Evolutionary conservation across 2,113 vertebrate genomes (phyloP).

Genomic region (Python bivittatus): DNA sequence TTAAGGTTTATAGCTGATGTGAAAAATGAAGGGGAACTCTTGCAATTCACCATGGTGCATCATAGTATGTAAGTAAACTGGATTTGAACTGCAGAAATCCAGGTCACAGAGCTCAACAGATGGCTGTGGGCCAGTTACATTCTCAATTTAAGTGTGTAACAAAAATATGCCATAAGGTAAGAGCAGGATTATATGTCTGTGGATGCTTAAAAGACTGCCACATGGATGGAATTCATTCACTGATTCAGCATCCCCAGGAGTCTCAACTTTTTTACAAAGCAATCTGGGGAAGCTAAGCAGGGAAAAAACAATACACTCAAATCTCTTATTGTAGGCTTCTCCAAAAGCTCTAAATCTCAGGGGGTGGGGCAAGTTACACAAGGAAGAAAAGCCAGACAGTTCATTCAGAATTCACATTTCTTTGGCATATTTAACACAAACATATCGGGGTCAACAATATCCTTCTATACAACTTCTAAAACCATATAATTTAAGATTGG

Average conservation of each 20-base stretch:
- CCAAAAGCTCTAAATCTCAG: background rate
- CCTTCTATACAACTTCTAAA: background rate
- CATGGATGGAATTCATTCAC: background rate
- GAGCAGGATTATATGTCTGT: background rate
- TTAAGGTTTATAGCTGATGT: background rate
- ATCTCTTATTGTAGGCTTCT: background rate
- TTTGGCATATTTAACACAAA: background rate
- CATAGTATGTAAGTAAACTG: background rate
- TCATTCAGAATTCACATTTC: background rate
- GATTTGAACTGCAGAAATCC: background rate
- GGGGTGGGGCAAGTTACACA: background rate
- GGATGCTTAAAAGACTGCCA: background rate
- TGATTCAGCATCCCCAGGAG: background rate
- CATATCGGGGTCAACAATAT: background rate
- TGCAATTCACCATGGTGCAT: background rate
- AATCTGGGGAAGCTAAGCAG: background rate
- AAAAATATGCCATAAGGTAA: background rate
- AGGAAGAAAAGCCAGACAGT: background rate
- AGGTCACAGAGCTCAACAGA: background rate
- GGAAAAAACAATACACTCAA: background rate
- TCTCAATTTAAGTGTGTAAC: no score
- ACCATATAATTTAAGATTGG: background rate
- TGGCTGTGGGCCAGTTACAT: background rate
- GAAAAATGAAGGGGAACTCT: background rate
- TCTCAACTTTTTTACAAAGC: background rate